These are phyloP conservation scores for Brachylomia viminalis DNA, from an alignment of 2,888 invertebrate genomes.

Conservation along the genomic window DNA sequence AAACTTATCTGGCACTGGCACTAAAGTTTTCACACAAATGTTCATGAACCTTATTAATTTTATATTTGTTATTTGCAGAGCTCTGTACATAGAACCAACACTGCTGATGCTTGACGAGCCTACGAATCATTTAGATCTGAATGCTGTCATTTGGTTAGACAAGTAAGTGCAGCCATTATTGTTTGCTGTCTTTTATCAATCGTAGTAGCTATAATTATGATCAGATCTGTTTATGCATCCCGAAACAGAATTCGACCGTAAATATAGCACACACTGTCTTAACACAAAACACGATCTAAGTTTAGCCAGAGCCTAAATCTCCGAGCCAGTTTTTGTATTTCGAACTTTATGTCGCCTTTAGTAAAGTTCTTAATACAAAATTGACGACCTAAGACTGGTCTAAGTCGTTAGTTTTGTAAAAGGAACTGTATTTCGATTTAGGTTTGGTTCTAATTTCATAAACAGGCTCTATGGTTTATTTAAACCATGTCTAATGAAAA, in stretches of 20 bases:
- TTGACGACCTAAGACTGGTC: too few relatives aligned
- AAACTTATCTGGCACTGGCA: neutral
- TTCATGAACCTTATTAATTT: conserved; percentile 1
- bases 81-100: conserved; percentile 99
- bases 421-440: too few relatives aligned
- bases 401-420: too few relatives aligned
- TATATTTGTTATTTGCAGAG: conserved; percentile 88
- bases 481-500: too few relatives aligned
- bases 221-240: neutral
- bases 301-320: too few relatives aligned
- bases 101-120: conserved; percentile 99
- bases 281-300: too few relatives aligned
- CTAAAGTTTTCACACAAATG: neutral
- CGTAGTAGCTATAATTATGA: neutral
- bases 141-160: conserved; percentile 99
- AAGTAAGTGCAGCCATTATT: conserved; percentile 92
- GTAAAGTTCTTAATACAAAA: too few relatives aligned
- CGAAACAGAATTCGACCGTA: neutral
- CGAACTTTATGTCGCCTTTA: too few relatives aligned
- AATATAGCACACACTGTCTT: neutral
- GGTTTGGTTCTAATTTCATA: too few relatives aligned
- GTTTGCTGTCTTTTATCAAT: neutral
- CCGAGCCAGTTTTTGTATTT: too few relatives aligned
- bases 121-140: conserved; percentile 99
- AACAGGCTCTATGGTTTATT: too few relatives aligned